A percentile compares a stretch with the other conserved stretches of the same genome.
Conservation (phyloP, 2,113 vertebrate genomes). For the Otocyon megalotis region DNA sequence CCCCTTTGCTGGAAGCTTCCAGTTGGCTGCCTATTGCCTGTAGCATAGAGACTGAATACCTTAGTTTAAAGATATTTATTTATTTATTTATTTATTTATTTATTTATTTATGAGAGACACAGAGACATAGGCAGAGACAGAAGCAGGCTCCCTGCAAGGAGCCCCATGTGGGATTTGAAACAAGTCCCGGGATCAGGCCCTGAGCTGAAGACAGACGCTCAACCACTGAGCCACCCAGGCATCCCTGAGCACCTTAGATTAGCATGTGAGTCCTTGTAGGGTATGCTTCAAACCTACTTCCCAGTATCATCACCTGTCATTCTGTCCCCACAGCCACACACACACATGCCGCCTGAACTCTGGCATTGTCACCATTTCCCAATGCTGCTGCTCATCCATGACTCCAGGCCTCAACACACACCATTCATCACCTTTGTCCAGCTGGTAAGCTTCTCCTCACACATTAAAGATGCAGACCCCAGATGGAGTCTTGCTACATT, state of each 20-base stretch:
- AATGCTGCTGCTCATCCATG: accelerated
- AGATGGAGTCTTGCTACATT: neutral
- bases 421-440: neutral
- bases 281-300: neutral
- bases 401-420: neutral
- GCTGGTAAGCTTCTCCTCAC: neutral
- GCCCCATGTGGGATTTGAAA: no score
- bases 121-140: no score
- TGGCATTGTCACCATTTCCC: neutral
- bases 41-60: neutral
- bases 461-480: neutral
- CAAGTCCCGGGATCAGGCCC: no score
- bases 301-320: neutral
- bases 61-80: neutral
- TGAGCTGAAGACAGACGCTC: no score
- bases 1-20: neutral
- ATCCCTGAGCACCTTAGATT: neutral
- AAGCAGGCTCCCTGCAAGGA: no score
- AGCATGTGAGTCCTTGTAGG: neutral
- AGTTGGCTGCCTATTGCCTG: neutral
- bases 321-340: accelerated
- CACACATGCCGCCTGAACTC: neutral
- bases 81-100: no score
- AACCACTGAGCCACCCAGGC: no score
- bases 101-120: no score